A percentile compares a stretch with the other conserved stretches of the same genome.
Conservation (phyloP, 2,113 vertebrate genomes). For the Dermatemys mawii region DNA sequence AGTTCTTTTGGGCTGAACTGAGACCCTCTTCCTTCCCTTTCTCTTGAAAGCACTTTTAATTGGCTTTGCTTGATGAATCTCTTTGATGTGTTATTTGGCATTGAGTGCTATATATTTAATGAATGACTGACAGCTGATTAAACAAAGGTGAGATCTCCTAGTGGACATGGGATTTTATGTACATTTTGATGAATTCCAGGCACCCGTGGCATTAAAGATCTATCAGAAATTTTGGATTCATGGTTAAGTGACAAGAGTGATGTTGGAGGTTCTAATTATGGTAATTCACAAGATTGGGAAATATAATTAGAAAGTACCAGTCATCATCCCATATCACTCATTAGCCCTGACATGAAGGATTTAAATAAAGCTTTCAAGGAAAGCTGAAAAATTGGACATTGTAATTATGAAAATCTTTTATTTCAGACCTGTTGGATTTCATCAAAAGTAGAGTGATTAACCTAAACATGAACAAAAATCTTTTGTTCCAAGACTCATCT, state of each 20-base stretch:
- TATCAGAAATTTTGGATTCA: constrained; percentile 2
- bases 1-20: neutral
- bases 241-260: constrained; percentile 24
- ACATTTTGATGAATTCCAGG: constrained; percentile 24
- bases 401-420: constrained; percentile 5
- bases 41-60: neutral
- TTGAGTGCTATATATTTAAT: neutral
- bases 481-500: neutral
- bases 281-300: constrained; percentile 24
- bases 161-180: neutral
- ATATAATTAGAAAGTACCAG: constrained; percentile 41
- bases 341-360: constrained; percentile 8
- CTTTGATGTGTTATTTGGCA: neutral
- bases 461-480: neutral
- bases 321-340: constrained; percentile 27
- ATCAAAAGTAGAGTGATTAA: neutral
- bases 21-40: neutral
- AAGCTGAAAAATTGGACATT: neutral
- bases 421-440: neutral
- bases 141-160: neutral
- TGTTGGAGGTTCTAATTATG: constrained; percentile 13
- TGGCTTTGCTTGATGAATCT: constrained; percentile 9
- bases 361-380: constrained; percentile 29
- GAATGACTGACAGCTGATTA: neutral
- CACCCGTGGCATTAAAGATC: neutral